Base-by-base conservation (phyloP, 2,797 vertebrate genomes). In the Prionace glauca region DNA sequence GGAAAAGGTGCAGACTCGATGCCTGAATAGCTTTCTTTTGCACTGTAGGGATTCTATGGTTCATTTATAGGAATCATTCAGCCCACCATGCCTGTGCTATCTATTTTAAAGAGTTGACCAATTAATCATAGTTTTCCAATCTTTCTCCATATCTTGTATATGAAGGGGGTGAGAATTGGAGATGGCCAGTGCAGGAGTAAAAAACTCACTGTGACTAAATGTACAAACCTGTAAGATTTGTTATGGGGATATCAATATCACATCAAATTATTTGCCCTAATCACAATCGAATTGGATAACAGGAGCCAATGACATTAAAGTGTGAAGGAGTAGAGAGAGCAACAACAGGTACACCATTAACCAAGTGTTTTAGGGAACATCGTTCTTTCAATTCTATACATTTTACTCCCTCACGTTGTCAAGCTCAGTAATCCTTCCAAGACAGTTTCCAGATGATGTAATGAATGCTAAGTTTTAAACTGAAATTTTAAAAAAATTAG, bases 371-470 rank as follows among this genome's bases (percentile, higher is more conserved):
- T 22, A 0, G 88, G 88, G 60, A 91, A 67, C 32, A 1, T 22
- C 22, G 60, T 1, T 91, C 20, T 91, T 91, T 91, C 32, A 91
- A 91, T 62, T 91, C 32, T 8, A 91, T 36, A 20, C 62, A 67
- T 67, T 36, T 91, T 67, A 65, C 56, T 29, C 56, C 87, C 50
- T 90, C 56, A 32, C 50, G n/a, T 91, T 65, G 60, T 36, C 60
- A 65, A 67, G 1, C 62, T 91, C 32, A 65, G 60, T 84, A 67
- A 91, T 7, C n/a, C 62, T 32, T 67, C 88, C 88, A 32, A 67
- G 88, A 91, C 62, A 91, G n/a, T 91, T n/a, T 91, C 88, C 60
- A 67, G 62, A 65, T 91, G 60, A 91, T 67, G 60, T 91, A 91
- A 22, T 67, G 32, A 91, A 67, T 91, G 62, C 18, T 10, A n/a